phyloP scores from a whole-genome alignment of 2,888 invertebrate species.

The Flabesymbios commensalis region DNA sequence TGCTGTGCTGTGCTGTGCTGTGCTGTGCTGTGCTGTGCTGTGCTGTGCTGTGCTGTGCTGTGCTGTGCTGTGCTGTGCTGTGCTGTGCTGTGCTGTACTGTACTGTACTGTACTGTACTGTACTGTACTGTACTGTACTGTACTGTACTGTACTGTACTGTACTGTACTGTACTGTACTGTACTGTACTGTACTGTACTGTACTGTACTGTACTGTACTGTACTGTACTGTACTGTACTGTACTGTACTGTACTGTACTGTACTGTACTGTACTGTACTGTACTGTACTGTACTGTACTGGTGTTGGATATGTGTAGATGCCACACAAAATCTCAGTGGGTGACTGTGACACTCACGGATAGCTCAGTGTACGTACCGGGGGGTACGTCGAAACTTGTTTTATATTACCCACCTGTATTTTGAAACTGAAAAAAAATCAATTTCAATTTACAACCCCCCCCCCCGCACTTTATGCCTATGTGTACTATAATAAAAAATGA shows the following conservation, averaged over 20 bases:
- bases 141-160: conserved; percentile 4
- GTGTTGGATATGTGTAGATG: no score
- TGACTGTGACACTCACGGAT: no score
- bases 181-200: conserved; percentile 6
- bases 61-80: not conserved
- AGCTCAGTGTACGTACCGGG: no score
- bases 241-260: not conserved
- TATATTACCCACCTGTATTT: no score
- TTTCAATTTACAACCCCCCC: no score
- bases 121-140: conserved; percentile 5
- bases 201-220: conserved; percentile 1
- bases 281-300: not conserved
- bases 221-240: not conserved
- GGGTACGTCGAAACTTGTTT: no score
- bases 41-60: not conserved
- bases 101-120: conserved; percentile 10
- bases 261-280: not conserved
- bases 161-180: conserved; percentile 9
- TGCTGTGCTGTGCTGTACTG: conserved; percentile 9
- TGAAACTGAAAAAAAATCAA: no score
- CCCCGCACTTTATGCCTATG: no score
- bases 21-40: not conserved
- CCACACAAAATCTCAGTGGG: no score
- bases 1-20: not conserved
- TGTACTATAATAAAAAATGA: no score